Base-by-base conservation (phyloP, 2,888 invertebrate genomes). In the Tortrix viridana region DNA sequence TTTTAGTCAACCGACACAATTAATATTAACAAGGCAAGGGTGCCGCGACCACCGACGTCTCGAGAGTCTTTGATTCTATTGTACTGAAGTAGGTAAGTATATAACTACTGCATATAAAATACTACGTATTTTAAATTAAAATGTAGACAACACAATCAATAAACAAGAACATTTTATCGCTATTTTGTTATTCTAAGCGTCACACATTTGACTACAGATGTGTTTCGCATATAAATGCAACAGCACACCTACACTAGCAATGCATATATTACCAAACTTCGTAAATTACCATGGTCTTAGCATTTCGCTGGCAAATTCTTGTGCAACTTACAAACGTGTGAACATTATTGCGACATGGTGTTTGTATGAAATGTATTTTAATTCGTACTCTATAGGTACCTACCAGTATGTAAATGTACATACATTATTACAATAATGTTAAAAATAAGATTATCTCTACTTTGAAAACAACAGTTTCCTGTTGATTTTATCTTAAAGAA, bases 101-200 rank as follows among this genome's bases (percentile, higher is more conserved):
- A 47, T n/a, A n/a, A n/a, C n/a, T n/a, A n/a, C n/a, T n/a, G n/a
- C n/a, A n/a, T 7, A 23, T 26, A 9, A 22, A 16, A 16, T 5
- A 37, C 32, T 3, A 18, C 16, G 44, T 18, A 37, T 37, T 37
- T 55, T 19, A 23, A 52, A 56, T 50, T 47, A 26, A 49, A 44
- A 57, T 62, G 37, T 49, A 62, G 50, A 46, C 38, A 52, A n/a
- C 23, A 23, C 20, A 46, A 62, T 16, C 62, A 43, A 57, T 57
- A 57, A 62, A 52, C 9, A 9, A 47, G 19, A 41, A 52, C 53
- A 47, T 26, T 58, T 63, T 63, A 63, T 63, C 41, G 47, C 57
- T 43, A 41, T 63, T 53, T 63, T 63, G 23, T 63, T 63, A 63
- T 63, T 63, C 63, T 63, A 63, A 63, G 53, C 63, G 46, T 52